phyloP scores from a whole-genome alignment of 2,797 vertebrate genomes.

The Phoeniculus purpureus region DNA sequence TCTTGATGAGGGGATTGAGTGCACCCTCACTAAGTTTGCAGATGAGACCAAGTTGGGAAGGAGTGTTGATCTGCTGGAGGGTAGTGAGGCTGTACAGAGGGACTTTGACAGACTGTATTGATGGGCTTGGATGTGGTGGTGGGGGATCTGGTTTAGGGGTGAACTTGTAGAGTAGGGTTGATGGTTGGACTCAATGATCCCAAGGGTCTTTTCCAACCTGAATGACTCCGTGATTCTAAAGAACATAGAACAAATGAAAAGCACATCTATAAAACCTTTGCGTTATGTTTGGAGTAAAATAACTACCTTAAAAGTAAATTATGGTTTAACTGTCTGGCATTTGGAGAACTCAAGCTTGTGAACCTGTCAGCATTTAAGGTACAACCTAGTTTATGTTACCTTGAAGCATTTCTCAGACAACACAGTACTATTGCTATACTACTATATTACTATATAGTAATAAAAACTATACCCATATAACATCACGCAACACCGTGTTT shows the following conservation, averaged over 20 bases:
- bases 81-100: no score
- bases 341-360: not conserved
- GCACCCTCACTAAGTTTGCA: not conserved
- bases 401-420: not conserved
- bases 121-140: no score
- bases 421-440: not conserved
- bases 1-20: no score
- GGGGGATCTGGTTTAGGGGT: no score
- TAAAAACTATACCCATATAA: not conserved
- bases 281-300: not conserved
- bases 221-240: not conserved
- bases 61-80: no score
- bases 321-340: not conserved
- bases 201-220: no score
- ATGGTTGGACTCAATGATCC: no score
- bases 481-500: not conserved
- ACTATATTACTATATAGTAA: not conserved
- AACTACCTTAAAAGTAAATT: not conserved
- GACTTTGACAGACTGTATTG: no score
- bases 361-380: constrained; percentile 3
- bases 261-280: not conserved
- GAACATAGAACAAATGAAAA: not conserved
- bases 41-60: no score
- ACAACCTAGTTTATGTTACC: not conserved
- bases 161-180: no score